These are phyloP conservation scores for Chloroclysta siterata DNA, from an alignment of 2,888 invertebrate species.

Conservation along the genomic window DNA sequence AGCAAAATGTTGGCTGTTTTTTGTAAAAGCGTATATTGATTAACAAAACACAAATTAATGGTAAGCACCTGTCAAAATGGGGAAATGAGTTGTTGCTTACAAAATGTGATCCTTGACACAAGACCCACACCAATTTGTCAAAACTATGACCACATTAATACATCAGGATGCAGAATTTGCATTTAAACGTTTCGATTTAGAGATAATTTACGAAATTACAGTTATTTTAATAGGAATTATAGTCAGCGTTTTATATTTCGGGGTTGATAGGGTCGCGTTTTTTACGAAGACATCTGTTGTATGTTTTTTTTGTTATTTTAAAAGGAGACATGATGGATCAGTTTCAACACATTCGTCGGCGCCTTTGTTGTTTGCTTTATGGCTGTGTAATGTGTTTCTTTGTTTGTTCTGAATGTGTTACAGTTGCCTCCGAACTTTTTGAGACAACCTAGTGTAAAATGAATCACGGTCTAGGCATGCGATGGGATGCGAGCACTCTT, in stretches of 20 bases:
- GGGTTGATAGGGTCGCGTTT: constrained; percentile 75
- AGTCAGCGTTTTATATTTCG: constrained; percentile 63
- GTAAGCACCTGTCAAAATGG: constrained; percentile 52
- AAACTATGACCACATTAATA: constrained; percentile 73
- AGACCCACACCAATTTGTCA: constrained; percentile 67
- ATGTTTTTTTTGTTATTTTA: constrained; percentile 83
- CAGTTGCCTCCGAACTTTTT: constrained; percentile 67
- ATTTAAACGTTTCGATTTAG: constrained; percentile 76
- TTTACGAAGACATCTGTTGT: constrained; percentile 83
- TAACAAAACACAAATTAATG: constrained; percentile 15
- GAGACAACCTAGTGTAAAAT: constrained; percentile 46
- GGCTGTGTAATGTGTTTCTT: constrained; percentile 84
- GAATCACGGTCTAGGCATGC: constrained; percentile 39
- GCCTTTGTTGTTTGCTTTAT: constrained; percentile 81
- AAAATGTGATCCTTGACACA: constrained; percentile 61
- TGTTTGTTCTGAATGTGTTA: constrained; percentile 81
- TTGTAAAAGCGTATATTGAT: neutral
- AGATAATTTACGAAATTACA: constrained; percentile 76
- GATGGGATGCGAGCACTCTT: constrained; percentile 19
- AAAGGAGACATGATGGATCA: constrained; percentile 85
- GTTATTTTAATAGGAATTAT: constrained; percentile 78
- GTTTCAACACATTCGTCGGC: constrained; percentile 84
- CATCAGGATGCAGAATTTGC: constrained; percentile 75
- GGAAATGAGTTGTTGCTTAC: constrained; percentile 41
- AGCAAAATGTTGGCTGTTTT: neutral